Evolutionary conservation across 2,797 vertebrate species (phyloP).

Genomic region (Thaleichthys pacificus): DNA sequence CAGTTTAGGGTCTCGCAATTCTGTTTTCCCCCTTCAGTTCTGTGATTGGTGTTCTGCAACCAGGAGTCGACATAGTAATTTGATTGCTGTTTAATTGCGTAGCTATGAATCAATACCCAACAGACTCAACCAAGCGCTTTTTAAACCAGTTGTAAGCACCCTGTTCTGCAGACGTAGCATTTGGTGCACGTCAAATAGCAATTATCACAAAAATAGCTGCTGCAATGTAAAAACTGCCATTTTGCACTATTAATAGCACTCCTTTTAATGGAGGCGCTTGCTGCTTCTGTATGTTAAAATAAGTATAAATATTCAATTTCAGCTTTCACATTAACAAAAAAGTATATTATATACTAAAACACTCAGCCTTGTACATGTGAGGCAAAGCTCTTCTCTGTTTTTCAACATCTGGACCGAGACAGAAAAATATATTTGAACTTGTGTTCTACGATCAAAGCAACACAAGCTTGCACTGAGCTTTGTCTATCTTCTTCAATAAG

Average conservation of each 20-base stretch:
- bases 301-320: not conserved
- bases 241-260: constrained; percentile 61
- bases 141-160: constrained; percentile 22
- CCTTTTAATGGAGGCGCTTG: not conserved
- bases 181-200: constrained; percentile 51
- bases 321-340: no score
- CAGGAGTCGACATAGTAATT: not conserved
- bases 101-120: constrained; percentile 3
- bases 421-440: not conserved
- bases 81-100: constrained; percentile 12
- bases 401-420: not conserved
- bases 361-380: not conserved
- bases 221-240: constrained; percentile 45
- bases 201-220: constrained; percentile 61
- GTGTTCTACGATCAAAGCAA: not conserved
- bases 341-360: no score
- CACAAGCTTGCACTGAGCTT: not conserved
- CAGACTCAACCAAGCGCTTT: constrained; percentile 35
- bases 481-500: not conserved
- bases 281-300: not conserved
- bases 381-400: not conserved
- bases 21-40: not conserved
- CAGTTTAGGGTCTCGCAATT: not conserved
- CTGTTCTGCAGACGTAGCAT: constrained; percentile 51
- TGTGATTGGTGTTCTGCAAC: constrained; percentile 6